Percentiles rank a stretch among this genome's conserved stretches.
phyloP scores from a whole-genome alignment of 2,797 vertebrate genomes.

The Ficedula albicollis region DNA sequence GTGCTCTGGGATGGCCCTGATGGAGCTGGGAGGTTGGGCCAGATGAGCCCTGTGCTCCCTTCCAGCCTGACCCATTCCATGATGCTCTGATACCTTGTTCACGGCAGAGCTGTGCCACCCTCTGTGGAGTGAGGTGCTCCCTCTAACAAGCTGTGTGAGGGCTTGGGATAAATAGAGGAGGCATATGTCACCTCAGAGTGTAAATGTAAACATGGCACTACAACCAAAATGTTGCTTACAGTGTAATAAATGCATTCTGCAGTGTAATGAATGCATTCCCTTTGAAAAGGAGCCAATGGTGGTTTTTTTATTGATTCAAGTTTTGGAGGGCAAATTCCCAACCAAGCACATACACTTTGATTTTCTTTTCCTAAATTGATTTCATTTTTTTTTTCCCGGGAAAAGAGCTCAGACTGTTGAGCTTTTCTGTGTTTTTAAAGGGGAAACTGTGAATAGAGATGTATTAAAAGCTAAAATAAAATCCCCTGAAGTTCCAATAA shows the following conservation, averaged over 20 bases:
- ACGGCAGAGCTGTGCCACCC: background rate
- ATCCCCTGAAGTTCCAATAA: background rate
- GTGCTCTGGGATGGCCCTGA: background rate
- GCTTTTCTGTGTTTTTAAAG: background rate
- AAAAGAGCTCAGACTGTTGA: background rate
- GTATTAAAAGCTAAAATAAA: background rate
- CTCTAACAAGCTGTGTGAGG: background rate
- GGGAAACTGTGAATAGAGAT: background rate
- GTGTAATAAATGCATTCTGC: background rate
- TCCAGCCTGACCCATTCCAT: background rate
- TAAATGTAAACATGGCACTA: background rate
- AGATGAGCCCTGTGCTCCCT: background rate
- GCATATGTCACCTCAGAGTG: accelerated
- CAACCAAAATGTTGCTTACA: accelerated
- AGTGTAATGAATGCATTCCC: background rate
- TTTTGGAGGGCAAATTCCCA: background rate
- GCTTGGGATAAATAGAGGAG: background rate
- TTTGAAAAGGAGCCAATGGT: accelerated
- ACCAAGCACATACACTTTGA: accelerated
- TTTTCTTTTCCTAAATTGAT: background rate
- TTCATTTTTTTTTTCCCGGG: accelerated
- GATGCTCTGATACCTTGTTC: background rate
- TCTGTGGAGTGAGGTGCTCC: background rate
- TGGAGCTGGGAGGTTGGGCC: background rate
- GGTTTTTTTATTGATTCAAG: background rate